A percentile compares a stretch with the other conserved stretches of the same genome.
Evolutionary conservation across 2,113 vertebrate species (phyloP).

Genomic region (Australoheros scitulus): DNA sequence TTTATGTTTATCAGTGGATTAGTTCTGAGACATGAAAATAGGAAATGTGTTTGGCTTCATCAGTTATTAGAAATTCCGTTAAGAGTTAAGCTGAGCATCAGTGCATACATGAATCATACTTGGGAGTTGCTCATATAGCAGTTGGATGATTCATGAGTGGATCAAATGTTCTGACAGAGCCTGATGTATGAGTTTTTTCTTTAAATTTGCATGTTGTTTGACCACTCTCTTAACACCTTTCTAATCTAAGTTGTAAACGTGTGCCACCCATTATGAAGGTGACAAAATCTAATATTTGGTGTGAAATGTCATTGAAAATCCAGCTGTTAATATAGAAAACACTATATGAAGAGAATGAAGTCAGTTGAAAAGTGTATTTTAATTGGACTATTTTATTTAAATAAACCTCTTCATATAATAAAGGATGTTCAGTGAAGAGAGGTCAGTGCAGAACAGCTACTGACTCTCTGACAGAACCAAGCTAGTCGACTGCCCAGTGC

Average conservation of each 20-base stretch:
- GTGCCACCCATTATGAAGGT: background rate
- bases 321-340: background rate
- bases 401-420: background rate
- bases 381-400: background rate
- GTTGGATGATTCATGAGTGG: conserved; percentile 5
- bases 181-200: background rate
- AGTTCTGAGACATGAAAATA: background rate
- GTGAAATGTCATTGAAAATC: background rate
- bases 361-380: background rate
- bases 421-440: background rate
- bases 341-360: background rate
- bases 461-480: background rate
- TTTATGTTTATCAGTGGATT: conserved; percentile 8
- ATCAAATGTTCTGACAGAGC: conserved; percentile 13
- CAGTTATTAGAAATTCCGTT: background rate
- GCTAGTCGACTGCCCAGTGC: background rate
- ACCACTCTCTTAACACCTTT: background rate
- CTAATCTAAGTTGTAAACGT: background rate
- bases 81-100: background rate
- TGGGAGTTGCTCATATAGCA: background rate
- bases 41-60: background rate
- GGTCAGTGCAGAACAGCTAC: background rate
- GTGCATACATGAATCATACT: background rate
- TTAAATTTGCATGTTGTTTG: background rate
- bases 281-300: background rate